Evolutionary conservation across 2,113 vertebrate genomes (phyloP).

Genomic region (Myrmecophaga tridactyla): DNA sequence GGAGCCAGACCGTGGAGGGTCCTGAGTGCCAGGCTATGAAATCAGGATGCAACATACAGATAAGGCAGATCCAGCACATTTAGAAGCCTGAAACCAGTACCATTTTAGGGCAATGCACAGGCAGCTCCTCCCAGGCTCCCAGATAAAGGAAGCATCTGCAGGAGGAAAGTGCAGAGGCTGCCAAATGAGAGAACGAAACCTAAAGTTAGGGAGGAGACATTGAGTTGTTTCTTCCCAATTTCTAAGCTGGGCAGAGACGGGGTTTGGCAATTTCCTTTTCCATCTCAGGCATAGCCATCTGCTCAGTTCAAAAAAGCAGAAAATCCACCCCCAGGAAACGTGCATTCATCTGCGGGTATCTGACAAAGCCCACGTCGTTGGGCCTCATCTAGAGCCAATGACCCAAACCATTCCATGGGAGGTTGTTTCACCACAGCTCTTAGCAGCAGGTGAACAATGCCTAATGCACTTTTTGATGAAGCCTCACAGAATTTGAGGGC

Average conservation of each 20-base stretch:
- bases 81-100: not conserved
- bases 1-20: not conserved
- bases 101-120: accelerated
- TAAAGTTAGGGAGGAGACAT: not conserved
- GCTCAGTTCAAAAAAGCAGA: not conserved
- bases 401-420: not conserved
- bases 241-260: not conserved
- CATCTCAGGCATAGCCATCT: conserved; percentile 2
- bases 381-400: not conserved
- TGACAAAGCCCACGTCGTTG: not conserved
- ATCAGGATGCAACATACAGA: not conserved
- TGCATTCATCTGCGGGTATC: not conserved
- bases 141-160: not conserved
- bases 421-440: not conserved
- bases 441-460: not conserved
- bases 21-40: not conserved
- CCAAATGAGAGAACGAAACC: not conserved
- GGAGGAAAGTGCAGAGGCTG: not conserved
- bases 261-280: conserved; percentile 4
- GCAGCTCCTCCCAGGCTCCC: not conserved
- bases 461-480: not conserved
- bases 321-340: conserved; percentile 11
- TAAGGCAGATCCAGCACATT: accelerated
- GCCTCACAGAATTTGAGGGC: not conserved
- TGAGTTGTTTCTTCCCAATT: not conserved